Base-by-base conservation (phyloP, 1,140 invertebrate genomes). In the Nixonia krombeini region DNA sequence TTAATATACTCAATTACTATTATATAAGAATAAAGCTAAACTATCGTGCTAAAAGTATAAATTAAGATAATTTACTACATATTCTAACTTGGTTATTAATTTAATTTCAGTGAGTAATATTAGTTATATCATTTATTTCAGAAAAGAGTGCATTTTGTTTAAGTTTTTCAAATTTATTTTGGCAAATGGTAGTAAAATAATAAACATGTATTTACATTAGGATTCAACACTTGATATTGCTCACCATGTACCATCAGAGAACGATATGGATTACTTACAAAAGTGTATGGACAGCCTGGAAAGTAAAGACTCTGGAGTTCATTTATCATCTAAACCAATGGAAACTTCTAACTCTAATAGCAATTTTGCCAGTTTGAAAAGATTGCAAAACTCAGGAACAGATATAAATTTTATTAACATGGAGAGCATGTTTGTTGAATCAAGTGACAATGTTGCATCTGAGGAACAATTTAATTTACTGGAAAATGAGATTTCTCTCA, bases 381-480 rank as follows among this genome's bases (percentile, higher is more conserved):
- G 65, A 23, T 67, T 62, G 31, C 62, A 72, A 31, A 44, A 56
- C 7, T 51, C 62, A 0, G 45, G 42, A 2, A 8, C 52, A n/a
- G 66, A 70, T 16, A 72, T 73, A 42, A 58, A 45, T 29, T 66
- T 73, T 29, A 66, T 73, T 9, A 73, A 73, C 25, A 58, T 62
- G 1, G 66, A 62, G 21, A 70, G 67, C 25, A 59, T 70, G 1
- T 70, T 66, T 21, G 55, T 70, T 0, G 51, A 59, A 15, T 73
- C 66, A n/a, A 63, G 62, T 18, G 57, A 65, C 0, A 57, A 66
- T 23, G 61, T 63, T 1, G 42, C 51, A 17, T 42, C 65, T 0
- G 55, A 61, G 13, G 65, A 61, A 23, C 58, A 65, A 9, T 65
- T 69, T 17, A 40, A 47, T 5, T 31, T 63, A 1, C 13, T 69